Percentiles rank a stretch among this genome's conserved stretches.
Evolutionary conservation across 1,140 invertebrate species (phyloP).

Genomic region (Tribolium castaneum): DNA sequence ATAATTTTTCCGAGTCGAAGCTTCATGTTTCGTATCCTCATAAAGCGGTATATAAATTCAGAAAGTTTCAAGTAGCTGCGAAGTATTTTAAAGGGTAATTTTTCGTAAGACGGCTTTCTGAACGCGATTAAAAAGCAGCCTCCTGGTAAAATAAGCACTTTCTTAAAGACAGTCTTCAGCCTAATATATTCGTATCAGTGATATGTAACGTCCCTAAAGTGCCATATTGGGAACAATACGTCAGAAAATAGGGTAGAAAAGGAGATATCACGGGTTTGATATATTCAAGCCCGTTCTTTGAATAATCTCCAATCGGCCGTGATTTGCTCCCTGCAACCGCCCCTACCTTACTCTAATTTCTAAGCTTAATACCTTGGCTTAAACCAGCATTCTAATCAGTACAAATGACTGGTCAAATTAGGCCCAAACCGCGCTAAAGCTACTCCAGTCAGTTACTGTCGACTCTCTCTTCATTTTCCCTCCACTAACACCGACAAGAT

Average conservation of each 20-base stretch:
- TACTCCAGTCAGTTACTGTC: slow-evolving; percentile 10
- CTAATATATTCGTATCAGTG: slow-evolving; percentile 41
- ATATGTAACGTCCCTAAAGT: slow-evolving; percentile 37
- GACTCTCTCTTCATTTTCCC: slow-evolving; percentile 12
- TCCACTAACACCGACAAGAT: not conserved
- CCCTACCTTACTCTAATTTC: slow-evolving; percentile 32
- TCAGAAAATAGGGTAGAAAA: slow-evolving; percentile 30
- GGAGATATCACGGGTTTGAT: slow-evolving; percentile 21
- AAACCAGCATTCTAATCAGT: slow-evolving; percentile 30
- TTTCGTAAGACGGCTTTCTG: not conserved
- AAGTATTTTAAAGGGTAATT: not conserved
- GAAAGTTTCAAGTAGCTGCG: not conserved
- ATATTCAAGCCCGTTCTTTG: slow-evolving; percentile 29
- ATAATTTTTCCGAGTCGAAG: not conserved
- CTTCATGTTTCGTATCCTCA: not conserved
- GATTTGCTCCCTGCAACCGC: slow-evolving; percentile 20
- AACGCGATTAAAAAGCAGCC: slow-evolving; percentile 17
- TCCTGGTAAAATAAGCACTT: slow-evolving; percentile 15
- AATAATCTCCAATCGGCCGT: slow-evolving; percentile 40
- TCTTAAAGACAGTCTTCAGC: slow-evolving; percentile 14
- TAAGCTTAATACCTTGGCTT: slow-evolving; percentile 40
- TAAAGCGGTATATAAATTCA: not conserved
- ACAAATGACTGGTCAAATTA: slow-evolving; percentile 42
- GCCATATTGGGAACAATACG: slow-evolving; percentile 37
- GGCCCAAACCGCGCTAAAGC: slow-evolving; percentile 18